Evolutionary conservation across 1,140 invertebrate species (phyloP), one percentile per base, ranked within the genome.

Genomic region (Cotesia typhae): DNA sequence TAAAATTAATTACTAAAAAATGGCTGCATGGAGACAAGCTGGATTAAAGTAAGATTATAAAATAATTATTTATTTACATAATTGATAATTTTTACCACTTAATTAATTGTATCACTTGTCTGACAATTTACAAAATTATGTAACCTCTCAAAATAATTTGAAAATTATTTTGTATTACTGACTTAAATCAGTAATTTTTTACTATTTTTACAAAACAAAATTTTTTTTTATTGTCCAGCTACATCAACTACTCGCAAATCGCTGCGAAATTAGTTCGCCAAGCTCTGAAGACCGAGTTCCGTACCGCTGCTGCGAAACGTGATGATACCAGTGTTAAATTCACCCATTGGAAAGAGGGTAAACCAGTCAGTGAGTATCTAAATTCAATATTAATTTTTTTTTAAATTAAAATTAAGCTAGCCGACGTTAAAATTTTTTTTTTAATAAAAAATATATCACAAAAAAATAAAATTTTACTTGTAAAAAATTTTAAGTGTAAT

Each of bases 171-270:
- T 59, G 67, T 74, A 47, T 47, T 47, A 9, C 3, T 47, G 41
- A 47, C 6, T 47, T 47, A 47, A 47, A 47, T 10, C 1, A 28
- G 28, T 28, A 28, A 28, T 28, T 28, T 28, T 28, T 28, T 1
- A 3, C 28, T 2, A 28, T 28, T 28, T 28, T 28, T 28, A 28
- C 28, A 1, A 28, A 28, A 28, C 0, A 28, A 28, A 28, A 28
- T 28, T 2, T 28, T 28, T 3, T 1, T 28, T 28, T 28, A 47
- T 65, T 74, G 76, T 89, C 75, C 81, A 97, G 95, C 88, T 98
- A 98, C 88, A 94, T 97, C 85, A 94, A 95, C 87, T 98, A 95
- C 83, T 97, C 95, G 36, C 94, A 93, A 82, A 95, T 97, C 82
- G 94, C 95, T 79, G 95, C 95, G 9, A 92, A 89, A 82, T 85